Conservation (phyloP, 2,113 vertebrate genomes). For the Tautogolabrus adspersus region DNA sequence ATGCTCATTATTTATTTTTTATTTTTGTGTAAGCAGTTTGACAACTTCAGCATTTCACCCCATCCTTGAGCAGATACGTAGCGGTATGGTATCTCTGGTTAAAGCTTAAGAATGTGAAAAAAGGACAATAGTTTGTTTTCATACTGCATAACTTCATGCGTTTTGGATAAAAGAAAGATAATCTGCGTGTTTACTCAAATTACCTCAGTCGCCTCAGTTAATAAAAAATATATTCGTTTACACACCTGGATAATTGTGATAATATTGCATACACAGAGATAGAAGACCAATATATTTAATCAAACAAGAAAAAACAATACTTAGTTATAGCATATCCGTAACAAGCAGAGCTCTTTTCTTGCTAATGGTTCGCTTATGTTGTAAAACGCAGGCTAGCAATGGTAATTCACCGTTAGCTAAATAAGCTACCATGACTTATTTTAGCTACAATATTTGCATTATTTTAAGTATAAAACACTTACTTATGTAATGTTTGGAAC, state of each 20-base stretch:
- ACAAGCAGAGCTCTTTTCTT: background rate
- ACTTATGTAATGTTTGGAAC: constrained; percentile 6
- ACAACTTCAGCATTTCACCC: too few species aligned
- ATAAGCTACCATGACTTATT: background rate
- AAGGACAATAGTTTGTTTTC: too few species aligned
- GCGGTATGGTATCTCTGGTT: too few species aligned
- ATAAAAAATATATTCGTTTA: too few species aligned
- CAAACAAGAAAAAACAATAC: background rate
- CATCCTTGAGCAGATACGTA: too few species aligned
- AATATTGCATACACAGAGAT: background rate
- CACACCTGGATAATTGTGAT: background rate
- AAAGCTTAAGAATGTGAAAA: too few species aligned
- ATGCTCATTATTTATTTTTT: background rate
- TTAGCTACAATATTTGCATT: background rate
- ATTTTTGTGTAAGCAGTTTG: too few species aligned
- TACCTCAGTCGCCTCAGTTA: too few species aligned
- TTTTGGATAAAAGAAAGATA: too few species aligned
- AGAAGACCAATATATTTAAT: fast-evolving
- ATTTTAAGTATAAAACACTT: background rate
- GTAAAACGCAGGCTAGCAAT: constrained; percentile 28
- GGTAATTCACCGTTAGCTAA: constrained; percentile 43
- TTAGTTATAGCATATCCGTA: background rate
- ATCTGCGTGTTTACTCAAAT: too few species aligned
- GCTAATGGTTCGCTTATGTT: constrained; percentile 28
- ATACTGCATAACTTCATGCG: too few species aligned